Evolutionary conservation across 2,888 invertebrate genomes (phyloP).

Genomic region (Heliconius cydno): DNA sequence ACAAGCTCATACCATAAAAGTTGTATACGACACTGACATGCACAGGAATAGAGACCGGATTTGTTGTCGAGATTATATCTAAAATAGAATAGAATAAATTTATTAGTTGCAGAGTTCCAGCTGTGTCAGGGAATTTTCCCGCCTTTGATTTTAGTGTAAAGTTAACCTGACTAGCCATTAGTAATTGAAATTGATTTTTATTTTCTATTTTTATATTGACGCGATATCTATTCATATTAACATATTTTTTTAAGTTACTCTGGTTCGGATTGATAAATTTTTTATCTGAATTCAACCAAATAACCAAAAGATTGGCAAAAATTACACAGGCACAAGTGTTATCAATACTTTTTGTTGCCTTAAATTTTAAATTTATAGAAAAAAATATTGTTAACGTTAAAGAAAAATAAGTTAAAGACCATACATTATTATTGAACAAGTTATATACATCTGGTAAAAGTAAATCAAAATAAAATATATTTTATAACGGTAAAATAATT

Average conservation of each 20-base stretch:
- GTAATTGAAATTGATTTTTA: not conserved
- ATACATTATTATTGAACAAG: not conserved
- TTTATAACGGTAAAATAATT: constrained; percentile 5
- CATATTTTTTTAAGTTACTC: not conserved
- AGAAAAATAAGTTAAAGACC: not conserved
- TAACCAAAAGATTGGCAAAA: too few relatives aligned
- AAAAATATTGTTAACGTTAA: not conserved
- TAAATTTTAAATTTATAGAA: not conserved
- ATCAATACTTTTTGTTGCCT: not conserved
- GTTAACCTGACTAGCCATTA: constrained; percentile 18
- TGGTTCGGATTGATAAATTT: not conserved
- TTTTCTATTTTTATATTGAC: not conserved
- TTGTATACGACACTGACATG: constrained; percentile 34
- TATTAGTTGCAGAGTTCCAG: constrained; percentile 40
- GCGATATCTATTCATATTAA: not conserved
- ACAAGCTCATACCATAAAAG: constrained; percentile 36
- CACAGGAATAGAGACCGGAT: constrained; percentile 34
- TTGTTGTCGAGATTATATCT: constrained; percentile 33
- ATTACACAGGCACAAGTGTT: too few relatives aligned
- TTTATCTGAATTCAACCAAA: too few relatives aligned
- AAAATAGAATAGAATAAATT: constrained; percentile 40
- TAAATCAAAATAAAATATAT: not conserved
- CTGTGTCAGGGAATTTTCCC: constrained; percentile 36
- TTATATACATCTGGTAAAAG: not conserved
- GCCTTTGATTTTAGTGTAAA: constrained; percentile 31